Evolutionary conservation across 1,140 invertebrate species (phyloP).

Genomic region (Microplitis demolitor): DNA sequence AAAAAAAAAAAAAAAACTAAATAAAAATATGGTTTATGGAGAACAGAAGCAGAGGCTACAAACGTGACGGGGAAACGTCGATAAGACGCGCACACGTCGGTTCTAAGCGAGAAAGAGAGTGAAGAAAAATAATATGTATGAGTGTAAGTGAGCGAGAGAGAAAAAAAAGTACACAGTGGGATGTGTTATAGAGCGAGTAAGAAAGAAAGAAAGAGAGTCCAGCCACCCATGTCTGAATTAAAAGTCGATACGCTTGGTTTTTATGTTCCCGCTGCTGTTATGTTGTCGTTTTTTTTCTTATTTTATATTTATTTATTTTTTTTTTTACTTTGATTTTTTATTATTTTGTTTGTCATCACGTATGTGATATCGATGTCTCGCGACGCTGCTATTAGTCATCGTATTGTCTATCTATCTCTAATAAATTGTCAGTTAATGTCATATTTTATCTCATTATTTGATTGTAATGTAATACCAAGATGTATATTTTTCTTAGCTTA

Average conservation of each 20-base stretch:
- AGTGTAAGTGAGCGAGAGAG: background rate
- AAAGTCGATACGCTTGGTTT: conserved; percentile 32
- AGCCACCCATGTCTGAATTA: conserved; percentile 36
- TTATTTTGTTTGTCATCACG: background rate
- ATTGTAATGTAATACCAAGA: background rate
- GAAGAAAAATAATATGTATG: background rate
- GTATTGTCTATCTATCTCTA: background rate
- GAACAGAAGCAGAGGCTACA: conserved; percentile 4
- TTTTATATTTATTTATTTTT: background rate
- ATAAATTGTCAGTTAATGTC: background rate
- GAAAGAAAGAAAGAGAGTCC: conserved; percentile 21
- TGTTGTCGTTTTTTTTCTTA: conserved; percentile 15
- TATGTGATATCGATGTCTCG: background rate
- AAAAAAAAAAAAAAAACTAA: conserved; percentile 17
- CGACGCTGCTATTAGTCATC: background rate
- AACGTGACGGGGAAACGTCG: conserved; percentile 27
- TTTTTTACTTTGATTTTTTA: background rate
- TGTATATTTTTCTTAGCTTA: background rate
- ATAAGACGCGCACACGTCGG: conserved; percentile 29
- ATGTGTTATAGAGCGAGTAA: background rate
- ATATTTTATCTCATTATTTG: background rate
- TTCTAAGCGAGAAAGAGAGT: background rate
- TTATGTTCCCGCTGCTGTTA: conserved; percentile 19
- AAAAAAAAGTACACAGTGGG: background rate
- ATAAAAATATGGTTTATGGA: conserved; percentile 17